Evolutionary conservation across 2,888 invertebrate genomes (phyloP), one percentile per base, ranked within the genome.

Genomic region (Erebia aethiops): DNA sequence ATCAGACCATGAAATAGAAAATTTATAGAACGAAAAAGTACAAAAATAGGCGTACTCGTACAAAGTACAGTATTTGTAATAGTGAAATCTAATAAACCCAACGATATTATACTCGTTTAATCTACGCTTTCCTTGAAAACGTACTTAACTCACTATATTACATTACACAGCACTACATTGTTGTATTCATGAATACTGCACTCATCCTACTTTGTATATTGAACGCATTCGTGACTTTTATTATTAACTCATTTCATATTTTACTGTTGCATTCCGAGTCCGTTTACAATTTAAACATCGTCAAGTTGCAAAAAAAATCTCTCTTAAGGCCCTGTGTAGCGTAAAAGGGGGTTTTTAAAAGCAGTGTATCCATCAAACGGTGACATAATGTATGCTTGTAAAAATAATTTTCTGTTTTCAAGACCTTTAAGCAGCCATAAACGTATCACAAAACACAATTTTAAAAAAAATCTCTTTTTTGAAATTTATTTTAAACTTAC

Each of bases 161-260:
- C 57, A 41, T 56, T 18, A 4, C 16, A 26, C 26, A 26, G 26
- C 26, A 61, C 66, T 13, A 70, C 66, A 61, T 56, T 70, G 70
- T 70, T 61, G 65, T 66, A 18, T 62, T 66, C 52, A 70, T 61
- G 60, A 66, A 14, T 43, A 14, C 46, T 58, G 61, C 21, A 57
- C 26, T 56, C 49, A 52, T 52, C 54, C 46, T 41, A 69, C 62
- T 66, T 46, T 69, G 62, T 71, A 54, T 35, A 41, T 18, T 67
- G 61, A 57, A 18, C 18, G 46, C 16, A 71, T 72, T 75, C 75
- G 72, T 75, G 74, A 74, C 75, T 74, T 71, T 71, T 69, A 71
- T 70, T 65, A 69, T 72, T 63, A 69, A 56, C 63, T 74, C 72
- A 65, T 69, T 74, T 72, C 71, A 21, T 57, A 57, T 26, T 57